A percentile compares a stretch with the other conserved stretches of the same genome.
phyloP scores from a whole-genome alignment of 1,140 invertebrate genomes.

The Hypothenemus hampei region DNA sequence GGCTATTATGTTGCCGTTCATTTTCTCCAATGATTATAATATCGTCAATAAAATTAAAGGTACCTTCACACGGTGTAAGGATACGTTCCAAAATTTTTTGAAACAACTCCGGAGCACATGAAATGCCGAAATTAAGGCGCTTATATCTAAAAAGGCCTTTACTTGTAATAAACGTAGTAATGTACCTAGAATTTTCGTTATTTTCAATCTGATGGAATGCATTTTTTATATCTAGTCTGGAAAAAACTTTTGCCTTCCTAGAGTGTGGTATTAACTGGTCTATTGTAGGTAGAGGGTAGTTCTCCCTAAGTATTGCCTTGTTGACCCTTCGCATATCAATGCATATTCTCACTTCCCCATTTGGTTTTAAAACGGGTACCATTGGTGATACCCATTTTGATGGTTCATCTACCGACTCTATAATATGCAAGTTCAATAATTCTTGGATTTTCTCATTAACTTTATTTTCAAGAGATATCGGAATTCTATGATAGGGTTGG shows the following conservation, averaged over 20 bases:
- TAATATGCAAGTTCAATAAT: slow-evolving; percentile 10
- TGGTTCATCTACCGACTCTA: slow-evolving; percentile 17
- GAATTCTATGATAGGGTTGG: slow-evolving; percentile 18
- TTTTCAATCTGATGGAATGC: slow-evolving; percentile 37
- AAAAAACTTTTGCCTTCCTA: slow-evolving; percentile 34
- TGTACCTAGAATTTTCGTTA: slow-evolving; percentile 21
- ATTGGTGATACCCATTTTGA: slow-evolving; percentile 43
- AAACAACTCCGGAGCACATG: slow-evolving; percentile 40
- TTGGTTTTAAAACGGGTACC: slow-evolving; percentile 37
- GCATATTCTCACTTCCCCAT: slow-evolving; percentile 41
- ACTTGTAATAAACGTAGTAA: slow-evolving; percentile 37
- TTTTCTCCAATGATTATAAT: slow-evolving; percentile 17
- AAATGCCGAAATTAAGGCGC: slow-evolving; percentile 40
- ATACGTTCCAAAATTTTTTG: slow-evolving; percentile 43
- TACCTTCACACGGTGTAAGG: slow-evolving; percentile 26
- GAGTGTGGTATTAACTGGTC: slow-evolving; percentile 30
- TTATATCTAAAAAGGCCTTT: slow-evolving; percentile 43
- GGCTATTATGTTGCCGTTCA: slow-evolving; percentile 9
- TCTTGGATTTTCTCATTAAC: slow-evolving; percentile 9
- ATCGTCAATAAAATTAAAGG: slow-evolving; percentile 25
- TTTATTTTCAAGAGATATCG: slow-evolving; percentile 17
- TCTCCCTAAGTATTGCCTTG: slow-evolving; percentile 35
- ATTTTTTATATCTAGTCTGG: slow-evolving; percentile 34
- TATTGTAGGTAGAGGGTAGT: slow-evolving; percentile 34
- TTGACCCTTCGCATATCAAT: slow-evolving; percentile 44